These are phyloP conservation scores for Heterodera filipjevi DNA, from an alignment of 2,888 invertebrate genomes.

Conservation along the genomic window DNA sequence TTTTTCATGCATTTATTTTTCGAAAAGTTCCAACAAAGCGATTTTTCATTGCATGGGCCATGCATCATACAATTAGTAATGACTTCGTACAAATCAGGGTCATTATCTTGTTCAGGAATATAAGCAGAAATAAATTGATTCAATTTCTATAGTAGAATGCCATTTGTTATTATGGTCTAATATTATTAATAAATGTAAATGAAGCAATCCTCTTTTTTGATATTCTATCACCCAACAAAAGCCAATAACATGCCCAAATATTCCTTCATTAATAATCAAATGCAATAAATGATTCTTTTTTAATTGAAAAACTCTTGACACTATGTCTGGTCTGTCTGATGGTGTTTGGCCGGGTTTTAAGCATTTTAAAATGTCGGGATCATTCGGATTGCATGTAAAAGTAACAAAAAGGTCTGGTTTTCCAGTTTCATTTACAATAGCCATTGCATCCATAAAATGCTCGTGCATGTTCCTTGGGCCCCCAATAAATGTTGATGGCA, in stretches of 20 bases:
- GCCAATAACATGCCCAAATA: not conserved
- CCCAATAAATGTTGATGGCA: not conserved
- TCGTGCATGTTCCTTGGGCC: conserved; percentile 12
- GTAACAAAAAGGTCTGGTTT: not conserved
- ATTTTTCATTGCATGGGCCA: not conserved
- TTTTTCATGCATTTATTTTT: not conserved
- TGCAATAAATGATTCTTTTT: not conserved
- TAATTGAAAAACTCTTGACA: not conserved
- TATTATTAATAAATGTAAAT: not conserved
- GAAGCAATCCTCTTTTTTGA: not conserved
- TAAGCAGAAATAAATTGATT: not conserved
- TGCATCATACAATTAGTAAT: conserved; percentile 4
- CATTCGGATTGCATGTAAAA: not conserved
- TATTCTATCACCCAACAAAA: not conserved
- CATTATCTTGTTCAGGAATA: not conserved
- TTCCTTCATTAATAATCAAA: not conserved
- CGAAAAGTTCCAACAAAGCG: not conserved
- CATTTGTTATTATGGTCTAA: not conserved
- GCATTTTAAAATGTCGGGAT: not conserved
- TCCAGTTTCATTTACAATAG: conserved; percentile 1
- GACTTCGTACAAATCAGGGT: not conserved
- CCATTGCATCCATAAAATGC: conserved; percentile 20
- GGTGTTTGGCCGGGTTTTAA: not conserved
- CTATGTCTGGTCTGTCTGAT: not conserved
- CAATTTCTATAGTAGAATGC: not conserved